Percentiles rank a stretch among this genome's conserved stretches.
phyloP scores from a whole-genome alignment of 1,140 invertebrate genomes.

The Acromyrmex heyeri region DNA sequence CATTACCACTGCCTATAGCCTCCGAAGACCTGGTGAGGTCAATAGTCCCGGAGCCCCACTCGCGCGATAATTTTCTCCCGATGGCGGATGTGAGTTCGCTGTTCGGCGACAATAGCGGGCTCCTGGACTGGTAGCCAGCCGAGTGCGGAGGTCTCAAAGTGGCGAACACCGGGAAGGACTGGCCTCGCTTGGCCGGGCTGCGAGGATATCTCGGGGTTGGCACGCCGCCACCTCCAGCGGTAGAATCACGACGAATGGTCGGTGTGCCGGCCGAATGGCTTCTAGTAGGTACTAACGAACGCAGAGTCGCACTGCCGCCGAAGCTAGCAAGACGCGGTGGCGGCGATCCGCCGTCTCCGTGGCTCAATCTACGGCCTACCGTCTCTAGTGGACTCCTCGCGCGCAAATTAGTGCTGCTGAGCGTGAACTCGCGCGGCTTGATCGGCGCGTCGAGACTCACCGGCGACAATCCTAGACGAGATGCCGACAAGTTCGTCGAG shows the following conservation, averaged over 20 bases:
- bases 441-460: slow-evolving; percentile 81
- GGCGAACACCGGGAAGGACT: slow-evolving; percentile 85
- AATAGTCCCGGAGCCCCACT: slow-evolving; percentile 84
- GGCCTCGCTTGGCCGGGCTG: slow-evolving; percentile 85
- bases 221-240: slow-evolving; percentile 59
- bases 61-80: slow-evolving; percentile 83
- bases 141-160: slow-evolving; percentile 81
- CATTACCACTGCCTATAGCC: slow-evolving; percentile 73
- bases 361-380: slow-evolving; percentile 84
- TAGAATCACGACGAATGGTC: slow-evolving; percentile 17
- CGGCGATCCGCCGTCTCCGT: slow-evolving; percentile 84
- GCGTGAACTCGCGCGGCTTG: slow-evolving; percentile 84
- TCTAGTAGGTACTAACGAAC: slow-evolving; percentile 77
- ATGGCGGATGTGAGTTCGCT: slow-evolving; percentile 83
- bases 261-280: slow-evolving; percentile 80
- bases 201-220: slow-evolving; percentile 81
- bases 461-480: slow-evolving; percentile 81
- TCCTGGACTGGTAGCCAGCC: slow-evolving; percentile 78
- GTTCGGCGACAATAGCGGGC: slow-evolving; percentile 83
- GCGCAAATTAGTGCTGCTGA: slow-evolving; percentile 84
- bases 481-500: slow-evolving; percentile 83
- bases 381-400: slow-evolving; percentile 84
- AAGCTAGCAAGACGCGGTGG: slow-evolving; percentile 79
- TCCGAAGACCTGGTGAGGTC: slow-evolving; percentile 83
- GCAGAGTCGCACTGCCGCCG: slow-evolving; percentile 81